Evolutionary conservation across 1,140 invertebrate genomes (phyloP).

Genomic region (Wiebesia pumilae): DNA sequence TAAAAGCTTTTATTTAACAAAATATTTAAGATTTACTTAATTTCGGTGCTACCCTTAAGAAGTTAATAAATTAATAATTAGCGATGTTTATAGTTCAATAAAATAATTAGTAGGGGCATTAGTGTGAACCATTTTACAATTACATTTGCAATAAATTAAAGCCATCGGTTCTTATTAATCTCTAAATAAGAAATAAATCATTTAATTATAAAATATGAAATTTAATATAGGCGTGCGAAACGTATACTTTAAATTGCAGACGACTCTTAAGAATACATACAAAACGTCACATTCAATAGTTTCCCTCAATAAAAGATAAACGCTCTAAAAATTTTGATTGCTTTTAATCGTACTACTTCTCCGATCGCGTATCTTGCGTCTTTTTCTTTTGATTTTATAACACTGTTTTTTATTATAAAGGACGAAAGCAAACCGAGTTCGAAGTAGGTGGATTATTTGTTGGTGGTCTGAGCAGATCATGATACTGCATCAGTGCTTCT

Average conservation of each 20-base stretch:
- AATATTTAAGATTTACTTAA: conserved; percentile 1
- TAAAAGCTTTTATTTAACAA: conserved; percentile 17
- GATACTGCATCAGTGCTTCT: conserved; percentile 91
- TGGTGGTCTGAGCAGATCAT: conserved; percentile 87
- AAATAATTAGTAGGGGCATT: background rate
- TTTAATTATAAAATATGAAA: background rate
- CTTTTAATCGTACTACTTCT: conserved; percentile 6
- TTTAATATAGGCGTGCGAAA: background rate
- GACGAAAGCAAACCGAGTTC: conserved; percentile 70
- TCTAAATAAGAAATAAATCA: background rate
- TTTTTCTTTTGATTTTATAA: conserved; percentile 21
- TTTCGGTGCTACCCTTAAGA: background rate
- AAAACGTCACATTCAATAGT: too few species aligned
- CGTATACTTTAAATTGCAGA: background rate
- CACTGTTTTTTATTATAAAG: conserved; percentile 58
- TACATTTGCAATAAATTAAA: background rate
- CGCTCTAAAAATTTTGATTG: background rate
- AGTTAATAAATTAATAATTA: background rate
- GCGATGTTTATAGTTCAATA: background rate
- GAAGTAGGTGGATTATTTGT: conserved; percentile 60
- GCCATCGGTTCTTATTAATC: background rate
- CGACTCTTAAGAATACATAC: too few species aligned
- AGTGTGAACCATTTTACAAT: background rate
- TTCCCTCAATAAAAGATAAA: too few species aligned
- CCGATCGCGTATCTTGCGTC: background rate